Conservation (phyloP, 2,113 vertebrate genomes). For the Scartelaos histophorus region DNA sequence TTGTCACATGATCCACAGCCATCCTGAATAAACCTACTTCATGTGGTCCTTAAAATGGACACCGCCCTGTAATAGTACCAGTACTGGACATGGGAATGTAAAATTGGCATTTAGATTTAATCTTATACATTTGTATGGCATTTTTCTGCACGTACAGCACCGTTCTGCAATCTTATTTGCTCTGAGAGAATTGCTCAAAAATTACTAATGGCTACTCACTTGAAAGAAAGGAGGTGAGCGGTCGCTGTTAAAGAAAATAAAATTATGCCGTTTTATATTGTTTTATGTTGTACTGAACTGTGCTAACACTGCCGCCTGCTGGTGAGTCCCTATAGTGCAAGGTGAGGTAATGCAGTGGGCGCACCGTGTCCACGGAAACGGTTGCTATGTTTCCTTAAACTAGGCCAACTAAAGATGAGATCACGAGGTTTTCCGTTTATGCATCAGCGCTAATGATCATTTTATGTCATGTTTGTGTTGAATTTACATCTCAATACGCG, state of each 20-base stretch:
- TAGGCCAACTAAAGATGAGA: background rate
- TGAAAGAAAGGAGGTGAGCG: no score
- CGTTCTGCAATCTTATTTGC: slow-evolving; percentile 80
- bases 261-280: background rate
- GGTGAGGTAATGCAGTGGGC: background rate
- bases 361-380: slow-evolving; percentile 23
- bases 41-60: slow-evolving; percentile 75
- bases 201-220: no score
- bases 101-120: no score
- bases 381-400: slow-evolving; percentile 68
- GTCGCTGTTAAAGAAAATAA: no score
- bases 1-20: slow-evolving; percentile 64
- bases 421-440: background rate
- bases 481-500: background rate
- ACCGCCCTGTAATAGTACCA: slow-evolving; percentile 74
- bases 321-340: background rate
- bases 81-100: background rate
- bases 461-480: background rate
- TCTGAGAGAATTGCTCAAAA: slow-evolving; percentile 67
- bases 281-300: background rate
- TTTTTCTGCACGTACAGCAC: slow-evolving; percentile 78
- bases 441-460: background rate
- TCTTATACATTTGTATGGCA: background rate
- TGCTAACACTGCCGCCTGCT: slow-evolving; percentile 28
- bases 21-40: slow-evolving; percentile 55